Percentiles rank a stretch among this genome's conserved stretches.
phyloP scores from a whole-genome alignment of 1,140 invertebrate species.

The Heterodera schachtii region DNA sequence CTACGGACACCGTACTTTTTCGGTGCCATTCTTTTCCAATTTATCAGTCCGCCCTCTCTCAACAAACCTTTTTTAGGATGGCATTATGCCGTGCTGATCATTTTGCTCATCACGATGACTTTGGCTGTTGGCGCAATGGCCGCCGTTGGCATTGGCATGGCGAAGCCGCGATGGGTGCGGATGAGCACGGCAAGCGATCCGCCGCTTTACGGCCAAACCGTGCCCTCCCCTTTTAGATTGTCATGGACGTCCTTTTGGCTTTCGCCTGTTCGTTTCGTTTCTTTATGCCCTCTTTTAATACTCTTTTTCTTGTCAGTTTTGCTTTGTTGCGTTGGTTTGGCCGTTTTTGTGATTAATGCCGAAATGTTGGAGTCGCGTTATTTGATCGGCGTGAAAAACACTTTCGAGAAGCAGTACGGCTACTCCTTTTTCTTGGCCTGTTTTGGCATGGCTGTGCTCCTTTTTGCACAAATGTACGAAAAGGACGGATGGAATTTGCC shows the following conservation, averaged over 20 bases:
- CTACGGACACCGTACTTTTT: slow-evolving; percentile 64
- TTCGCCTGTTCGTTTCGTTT: slow-evolving; percentile 50
- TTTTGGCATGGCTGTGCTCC: slow-evolving; percentile 46
- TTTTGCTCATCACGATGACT: slow-evolving; percentile 51
- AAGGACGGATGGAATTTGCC: too few relatives aligned
- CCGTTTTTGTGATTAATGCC: slow-evolving; percentile 64
- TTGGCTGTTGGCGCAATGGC: slow-evolving; percentile 37
- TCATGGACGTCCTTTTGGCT: slow-evolving; percentile 46
- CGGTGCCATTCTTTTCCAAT: slow-evolving; percentile 24
- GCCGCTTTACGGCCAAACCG: background rate
- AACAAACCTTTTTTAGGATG: slow-evolving; percentile 49
- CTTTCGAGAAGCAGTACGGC: slow-evolving; percentile 57
- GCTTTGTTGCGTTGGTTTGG: slow-evolving; percentile 49
- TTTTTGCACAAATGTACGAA: slow-evolving; percentile 50
- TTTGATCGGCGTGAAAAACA: slow-evolving; percentile 51
- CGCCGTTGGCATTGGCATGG: slow-evolving; percentile 48
- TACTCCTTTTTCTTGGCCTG: slow-evolving; percentile 64
- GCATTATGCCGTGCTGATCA: slow-evolving; percentile 65
- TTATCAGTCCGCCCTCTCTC: background rate
- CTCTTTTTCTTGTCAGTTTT: slow-evolving; percentile 50
- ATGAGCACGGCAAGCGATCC: slow-evolving; percentile 35
- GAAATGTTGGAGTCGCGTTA: slow-evolving; percentile 64
- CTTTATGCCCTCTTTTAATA: background rate
- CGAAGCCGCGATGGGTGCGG: slow-evolving; percentile 36
- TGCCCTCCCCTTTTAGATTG: slow-evolving; percentile 28